phyloP scores from a whole-genome alignment of 2,113 vertebrate species.

The Pelmatolapia mariae region DNA sequence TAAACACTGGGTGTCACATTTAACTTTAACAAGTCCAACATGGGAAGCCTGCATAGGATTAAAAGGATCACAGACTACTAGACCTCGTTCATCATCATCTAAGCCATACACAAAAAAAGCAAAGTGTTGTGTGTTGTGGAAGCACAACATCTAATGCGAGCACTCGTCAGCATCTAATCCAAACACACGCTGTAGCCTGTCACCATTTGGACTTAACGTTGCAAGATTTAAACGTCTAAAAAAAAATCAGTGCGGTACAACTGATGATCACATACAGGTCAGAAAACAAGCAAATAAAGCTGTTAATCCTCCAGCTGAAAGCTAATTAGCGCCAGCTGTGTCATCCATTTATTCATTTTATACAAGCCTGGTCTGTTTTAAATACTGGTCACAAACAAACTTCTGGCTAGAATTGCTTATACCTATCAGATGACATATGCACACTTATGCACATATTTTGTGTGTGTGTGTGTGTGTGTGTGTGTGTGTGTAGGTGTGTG shows the following conservation, averaged over 20 bases:
- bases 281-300: not conserved
- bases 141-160: not conserved
- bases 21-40: not conserved
- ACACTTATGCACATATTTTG: not conserved
- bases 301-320: not conserved
- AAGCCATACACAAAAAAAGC: not conserved
- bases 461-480: too few relatives aligned
- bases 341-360: not conserved
- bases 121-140: not conserved
- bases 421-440: not conserved
- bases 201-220: not conserved
- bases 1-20: not conserved
- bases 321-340: not conserved
- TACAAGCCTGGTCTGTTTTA: not conserved
- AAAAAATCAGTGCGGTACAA: not conserved
- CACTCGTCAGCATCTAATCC: not conserved
- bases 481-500: too few relatives aligned
- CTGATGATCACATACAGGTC: not conserved
- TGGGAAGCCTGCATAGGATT: not conserved
- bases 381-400: not conserved
- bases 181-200: not conserved
- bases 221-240: not conserved
- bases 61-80: not conserved
- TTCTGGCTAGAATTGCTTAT: not conserved
- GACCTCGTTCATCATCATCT: not conserved